Percentiles rank a stretch among this genome's conserved stretches.
Evolutionary conservation across 1,140 invertebrate species (phyloP).

Genomic region (Monomorium pharaonis): DNA sequence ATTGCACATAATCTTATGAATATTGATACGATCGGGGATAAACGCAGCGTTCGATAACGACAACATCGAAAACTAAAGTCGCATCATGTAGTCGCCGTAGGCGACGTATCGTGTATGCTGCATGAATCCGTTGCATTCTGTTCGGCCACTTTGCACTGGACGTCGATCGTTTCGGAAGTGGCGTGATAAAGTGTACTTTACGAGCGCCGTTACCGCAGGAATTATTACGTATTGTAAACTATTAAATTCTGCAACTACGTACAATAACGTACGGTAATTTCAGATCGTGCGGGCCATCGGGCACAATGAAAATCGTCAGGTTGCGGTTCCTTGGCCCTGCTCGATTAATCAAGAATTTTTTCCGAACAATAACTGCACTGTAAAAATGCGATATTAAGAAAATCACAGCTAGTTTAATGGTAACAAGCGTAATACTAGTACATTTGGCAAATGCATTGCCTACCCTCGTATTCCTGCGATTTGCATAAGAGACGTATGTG

Average conservation of each 20-base stretch:
- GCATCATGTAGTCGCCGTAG: background rate
- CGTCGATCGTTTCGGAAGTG: conserved; percentile 4
- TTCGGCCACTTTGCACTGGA: background rate
- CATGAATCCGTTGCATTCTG: background rate
- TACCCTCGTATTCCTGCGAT: background rate
- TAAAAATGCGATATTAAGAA: background rate
- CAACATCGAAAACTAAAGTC: conserved; percentile 15
- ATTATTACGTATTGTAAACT: conserved; percentile 28
- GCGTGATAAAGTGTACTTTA: conserved; percentile 39
- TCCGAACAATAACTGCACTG: background rate
- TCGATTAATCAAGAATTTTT: conserved; percentile 15
- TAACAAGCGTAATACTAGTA: background rate
- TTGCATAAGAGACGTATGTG: conserved; percentile 22
- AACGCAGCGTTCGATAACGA: background rate
- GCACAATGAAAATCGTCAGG: background rate
- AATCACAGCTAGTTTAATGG: background rate
- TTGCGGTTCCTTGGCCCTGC: background rate
- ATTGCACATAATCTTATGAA: conserved; percentile 32
- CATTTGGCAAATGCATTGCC: background rate
- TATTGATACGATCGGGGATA: conserved; percentile 3
- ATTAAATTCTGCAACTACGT: background rate
- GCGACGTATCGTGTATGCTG: background rate
- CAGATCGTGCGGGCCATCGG: background rate
- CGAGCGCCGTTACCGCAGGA: background rate
- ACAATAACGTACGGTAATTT: conserved; percentile 21